Percentiles rank a stretch among this genome's conserved stretches.
Conservation (phyloP, 2,797 vertebrate genomes). For the Anabas testudineus region DNA sequence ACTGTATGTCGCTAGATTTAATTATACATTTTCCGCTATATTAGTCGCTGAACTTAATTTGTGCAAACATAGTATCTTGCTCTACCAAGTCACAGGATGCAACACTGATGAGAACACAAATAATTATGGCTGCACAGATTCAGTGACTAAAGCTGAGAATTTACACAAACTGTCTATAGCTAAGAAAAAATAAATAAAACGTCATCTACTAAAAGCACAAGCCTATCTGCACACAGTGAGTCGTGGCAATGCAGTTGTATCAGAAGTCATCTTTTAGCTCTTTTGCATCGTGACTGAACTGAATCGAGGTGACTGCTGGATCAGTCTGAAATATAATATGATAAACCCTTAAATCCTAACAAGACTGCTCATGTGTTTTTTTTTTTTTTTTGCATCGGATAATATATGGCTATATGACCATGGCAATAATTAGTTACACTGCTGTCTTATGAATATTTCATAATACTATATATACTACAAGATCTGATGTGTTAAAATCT, state of each 20-base stretch:
- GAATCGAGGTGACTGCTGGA: conserved; percentile 24
- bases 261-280: conserved; percentile 15
- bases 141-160: not conserved
- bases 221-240: not conserved
- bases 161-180: not conserved
- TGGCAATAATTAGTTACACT: conserved; percentile 62
- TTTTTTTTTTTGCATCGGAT: conserved; percentile 44
- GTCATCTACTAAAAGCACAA: not conserved
- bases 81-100: not conserved
- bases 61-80: not conserved
- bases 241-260: not conserved
- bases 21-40: not conserved
- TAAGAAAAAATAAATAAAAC: not conserved
- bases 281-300: conserved; percentile 30
- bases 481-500: conserved; percentile 55
- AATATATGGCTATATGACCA: conserved; percentile 20
- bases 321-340: conserved; percentile 25
- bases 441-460: conserved; percentile 60
- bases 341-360: conserved; percentile 40
- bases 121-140: conserved; percentile 1
- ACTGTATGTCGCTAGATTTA: not conserved
- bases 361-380: conserved; percentile 44
- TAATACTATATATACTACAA: conserved; percentile 21
- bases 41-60: not conserved
- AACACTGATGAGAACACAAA: conserved; percentile 1